Base-by-base conservation (phyloP, 1,140 invertebrate species). In the Trachymyrmex cornetzi region DNA sequence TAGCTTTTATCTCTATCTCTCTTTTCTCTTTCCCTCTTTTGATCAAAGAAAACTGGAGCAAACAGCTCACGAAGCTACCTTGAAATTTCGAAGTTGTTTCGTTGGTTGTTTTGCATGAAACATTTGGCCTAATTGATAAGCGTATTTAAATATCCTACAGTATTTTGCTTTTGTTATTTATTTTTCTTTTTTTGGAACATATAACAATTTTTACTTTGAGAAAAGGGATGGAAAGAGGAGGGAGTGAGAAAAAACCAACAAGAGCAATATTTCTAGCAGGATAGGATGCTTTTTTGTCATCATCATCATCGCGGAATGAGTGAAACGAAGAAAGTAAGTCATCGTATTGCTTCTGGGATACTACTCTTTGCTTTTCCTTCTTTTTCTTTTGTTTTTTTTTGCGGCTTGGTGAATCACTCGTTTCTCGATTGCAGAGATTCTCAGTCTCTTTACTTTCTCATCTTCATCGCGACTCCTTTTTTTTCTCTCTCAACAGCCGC, bases 341-440 rank as follows among this genome's bases (percentile, higher is more conserved):
- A n/a, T 74, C 69, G 38, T 4, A 44, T 61, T 61, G 69, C 69
- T 61, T 30, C 38, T 71, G 66, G 16, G 9, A 75, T 63, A 84
- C 14, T 24, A 44, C 11, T 24, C 59, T 74, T 80, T 67, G 72
- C 71, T 72, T 75, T 44, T 69, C 30, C 72, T 74, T 34, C n/a
- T 44, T 79, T 55, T 14, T 4, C 9, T 53, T 67, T 57, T 90
- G n/a, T 79, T 38, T 87, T 79, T 90, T 90, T 91, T 91, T 91
- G 80, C 85, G 48, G 19, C 19, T 30, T 57, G 72, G 61, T 91
- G 90, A 91, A 89, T 91, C 90, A 91, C 63, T 88, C 79, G 57
- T 22, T 44, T n/a, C 89, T 85, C 77, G 64, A 30, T 74, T 55
- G 72, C 90, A 88, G 86, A 85, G 88, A 91, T 86, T 91, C 90